phyloP scores from a whole-genome alignment of 2,113 vertebrate genomes.

The Gambusia holbrooki region DNA sequence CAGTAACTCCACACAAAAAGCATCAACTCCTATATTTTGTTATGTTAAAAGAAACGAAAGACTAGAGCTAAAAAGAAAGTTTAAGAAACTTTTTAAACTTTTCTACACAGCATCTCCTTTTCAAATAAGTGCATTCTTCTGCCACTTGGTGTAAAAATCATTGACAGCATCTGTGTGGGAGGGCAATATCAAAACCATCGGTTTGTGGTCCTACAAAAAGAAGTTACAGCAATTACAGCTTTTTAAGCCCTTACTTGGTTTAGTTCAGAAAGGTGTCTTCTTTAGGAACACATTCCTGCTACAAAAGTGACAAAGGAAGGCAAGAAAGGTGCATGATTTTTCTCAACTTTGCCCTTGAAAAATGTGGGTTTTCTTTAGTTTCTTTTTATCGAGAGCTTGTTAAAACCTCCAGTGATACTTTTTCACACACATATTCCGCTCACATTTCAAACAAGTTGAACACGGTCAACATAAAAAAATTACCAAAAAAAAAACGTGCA shows the following conservation, averaged over 20 bases:
- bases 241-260: not conserved
- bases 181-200: not conserved
- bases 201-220: not conserved
- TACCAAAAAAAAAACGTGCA: constrained; percentile 8
- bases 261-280: not conserved
- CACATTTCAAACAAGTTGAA: constrained; percentile 5
- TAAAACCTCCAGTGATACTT: constrained; percentile 10
- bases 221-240: not conserved
- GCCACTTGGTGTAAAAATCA: not conserved
- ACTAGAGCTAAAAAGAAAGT: too few species aligned
- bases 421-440: constrained; percentile 9
- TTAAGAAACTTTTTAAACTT: too few species aligned
- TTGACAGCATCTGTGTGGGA: not conserved
- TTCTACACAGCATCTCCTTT: too few species aligned
- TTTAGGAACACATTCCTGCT: not conserved
- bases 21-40: too few species aligned
- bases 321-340: not conserved
- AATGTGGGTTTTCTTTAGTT: not conserved
- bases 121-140: not conserved
- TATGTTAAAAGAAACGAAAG: too few species aligned
- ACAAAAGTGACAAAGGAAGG: constrained; percentile 1
- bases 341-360: not conserved
- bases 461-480: constrained; percentile 20
- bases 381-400: constrained; percentile 33
- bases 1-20: too few species aligned